A percentile compares a stretch with the other conserved stretches of the same genome.
Evolutionary conservation across 2,888 invertebrate genomes (phyloP).

Genomic region (Acrobeloides nanus): DNA sequence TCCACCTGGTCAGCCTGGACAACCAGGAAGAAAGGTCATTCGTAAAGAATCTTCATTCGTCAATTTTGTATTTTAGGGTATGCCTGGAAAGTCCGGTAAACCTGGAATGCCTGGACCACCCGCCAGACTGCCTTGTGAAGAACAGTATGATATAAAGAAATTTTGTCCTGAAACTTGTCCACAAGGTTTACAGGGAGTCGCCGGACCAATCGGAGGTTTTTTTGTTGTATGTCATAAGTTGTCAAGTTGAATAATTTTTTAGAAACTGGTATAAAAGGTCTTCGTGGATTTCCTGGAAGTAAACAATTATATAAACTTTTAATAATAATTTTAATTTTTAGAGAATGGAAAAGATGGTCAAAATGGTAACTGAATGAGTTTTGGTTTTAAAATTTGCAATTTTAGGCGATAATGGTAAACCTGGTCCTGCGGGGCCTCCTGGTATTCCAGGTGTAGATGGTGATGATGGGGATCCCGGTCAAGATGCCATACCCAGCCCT

Average conservation of each 20-base stretch:
- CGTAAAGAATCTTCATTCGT: too few species aligned
- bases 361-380: slow-evolving; percentile 6
- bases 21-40: slow-evolving; percentile 40
- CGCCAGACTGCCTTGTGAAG: slow-evolving; percentile 47
- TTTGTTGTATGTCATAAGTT: too few species aligned
- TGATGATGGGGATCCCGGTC: slow-evolving; percentile 39
- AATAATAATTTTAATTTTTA: slow-evolving; percentile 2
- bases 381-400: too few species aligned
- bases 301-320: too few species aligned
- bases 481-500: slow-evolving; percentile 43
- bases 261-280: too few species aligned
- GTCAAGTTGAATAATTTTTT: too few species aligned
- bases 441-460: slow-evolving; percentile 43
- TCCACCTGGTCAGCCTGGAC: slow-evolving; percentile 38
- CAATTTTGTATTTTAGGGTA: too few species aligned
- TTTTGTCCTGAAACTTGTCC: slow-evolving; percentile 48
- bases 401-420: slow-evolving; percentile 25
- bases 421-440: slow-evolving; percentile 26
- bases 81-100: not conserved
- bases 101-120: slow-evolving; percentile 31
- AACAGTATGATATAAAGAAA: slow-evolving; percentile 37
- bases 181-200: slow-evolving; percentile 36
- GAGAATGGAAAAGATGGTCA: slow-evolving; percentile 12
- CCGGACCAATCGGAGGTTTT: slow-evolving; percentile 27
- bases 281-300: too few species aligned